A percentile compares a stretch with the other conserved stretches of the same genome.
These are phyloP conservation scores for Macroglossus sobrinus DNA, from an alignment of 2,113 vertebrate species.

Conservation along the genomic window DNA sequence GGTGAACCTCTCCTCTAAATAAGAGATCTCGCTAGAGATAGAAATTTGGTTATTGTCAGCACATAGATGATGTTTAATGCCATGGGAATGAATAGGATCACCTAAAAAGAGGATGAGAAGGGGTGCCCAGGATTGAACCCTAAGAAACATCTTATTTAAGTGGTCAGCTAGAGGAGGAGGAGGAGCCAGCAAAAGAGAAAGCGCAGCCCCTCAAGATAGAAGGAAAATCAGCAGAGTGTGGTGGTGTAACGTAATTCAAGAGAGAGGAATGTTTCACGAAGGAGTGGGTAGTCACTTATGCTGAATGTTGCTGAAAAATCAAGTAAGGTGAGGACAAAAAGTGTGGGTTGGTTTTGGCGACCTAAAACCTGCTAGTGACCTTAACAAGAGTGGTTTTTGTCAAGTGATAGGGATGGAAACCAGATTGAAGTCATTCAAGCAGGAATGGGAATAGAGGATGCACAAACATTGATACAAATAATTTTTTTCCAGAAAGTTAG, in stretches of 20 bases:
- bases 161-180: background rate
- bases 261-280: background rate
- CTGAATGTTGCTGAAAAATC: conserved; percentile 27
- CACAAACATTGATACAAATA: background rate
- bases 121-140: background rate
- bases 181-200: background rate
- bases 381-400: conserved; percentile 15
- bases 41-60: background rate
- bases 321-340: background rate
- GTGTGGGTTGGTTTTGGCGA: background rate
- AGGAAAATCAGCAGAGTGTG: background rate
- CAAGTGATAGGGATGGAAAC: background rate
- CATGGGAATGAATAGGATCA: background rate
- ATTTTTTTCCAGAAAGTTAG: background rate
- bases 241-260: background rate
- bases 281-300: background rate
- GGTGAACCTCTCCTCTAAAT: background rate
- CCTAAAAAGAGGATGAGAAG: background rate
- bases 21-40: background rate
- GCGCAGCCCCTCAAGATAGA: background rate
- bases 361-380: background rate
- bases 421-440: background rate
- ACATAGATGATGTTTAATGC: background rate
- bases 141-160: background rate
- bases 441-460: background rate